Conservation (phyloP, 2,113 vertebrate species). For the Hemicordylus capensis region DNA sequence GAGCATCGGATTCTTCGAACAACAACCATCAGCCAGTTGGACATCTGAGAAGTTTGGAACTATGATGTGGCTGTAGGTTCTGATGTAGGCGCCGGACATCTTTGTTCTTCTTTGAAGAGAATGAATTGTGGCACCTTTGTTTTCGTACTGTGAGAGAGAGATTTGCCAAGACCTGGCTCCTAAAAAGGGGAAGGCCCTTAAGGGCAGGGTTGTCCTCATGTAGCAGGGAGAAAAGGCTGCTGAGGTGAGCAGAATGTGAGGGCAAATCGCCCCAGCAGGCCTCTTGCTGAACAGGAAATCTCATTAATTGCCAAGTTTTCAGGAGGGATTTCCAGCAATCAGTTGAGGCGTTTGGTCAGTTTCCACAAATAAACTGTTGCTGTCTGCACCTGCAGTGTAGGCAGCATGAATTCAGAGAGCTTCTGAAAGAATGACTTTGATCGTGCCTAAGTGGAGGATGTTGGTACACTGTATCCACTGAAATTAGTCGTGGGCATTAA, state of each 20-base stretch:
- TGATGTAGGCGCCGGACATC: neutral
- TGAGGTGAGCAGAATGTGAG: neutral
- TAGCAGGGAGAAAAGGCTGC: neutral
- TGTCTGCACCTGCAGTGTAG: neutral
- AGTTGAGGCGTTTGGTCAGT: neutral
- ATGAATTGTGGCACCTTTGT: neutral
- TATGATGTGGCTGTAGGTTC: neutral
- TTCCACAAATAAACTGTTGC: slow-evolving; percentile 9
- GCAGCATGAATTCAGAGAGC: neutral
- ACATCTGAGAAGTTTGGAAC: slow-evolving; percentile 20
- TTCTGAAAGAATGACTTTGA: neutral
- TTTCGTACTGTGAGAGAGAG: neutral
- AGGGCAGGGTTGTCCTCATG: neutral
- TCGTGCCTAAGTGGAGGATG: neutral
- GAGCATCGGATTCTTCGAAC: neutral
- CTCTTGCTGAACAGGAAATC: slow-evolving; percentile 15
- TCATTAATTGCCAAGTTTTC: neutral
- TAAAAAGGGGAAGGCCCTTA: neutral
- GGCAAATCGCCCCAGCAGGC: neutral
- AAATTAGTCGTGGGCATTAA: neutral
- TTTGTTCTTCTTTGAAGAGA: neutral
- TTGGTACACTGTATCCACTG: neutral
- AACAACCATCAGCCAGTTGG: neutral
- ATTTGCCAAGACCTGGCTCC: slow-evolving; percentile 25
- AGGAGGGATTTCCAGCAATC: neutral